Conservation (phyloP, 2,797 vertebrate species). For the Amniataba percoides region DNA sequence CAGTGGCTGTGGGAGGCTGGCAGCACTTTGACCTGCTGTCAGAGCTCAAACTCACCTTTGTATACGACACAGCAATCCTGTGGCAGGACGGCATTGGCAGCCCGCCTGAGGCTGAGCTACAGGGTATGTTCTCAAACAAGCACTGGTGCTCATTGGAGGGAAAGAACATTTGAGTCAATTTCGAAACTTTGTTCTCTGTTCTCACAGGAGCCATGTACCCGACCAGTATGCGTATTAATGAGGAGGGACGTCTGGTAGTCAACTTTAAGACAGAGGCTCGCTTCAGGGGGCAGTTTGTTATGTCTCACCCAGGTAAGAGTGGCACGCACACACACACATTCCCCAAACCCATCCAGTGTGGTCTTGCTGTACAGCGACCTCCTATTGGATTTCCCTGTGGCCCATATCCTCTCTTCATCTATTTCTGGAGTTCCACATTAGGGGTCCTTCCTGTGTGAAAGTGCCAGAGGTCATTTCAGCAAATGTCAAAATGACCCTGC, state of each 20-base stretch:
- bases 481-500: constrained; percentile 73
- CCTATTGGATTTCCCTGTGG: constrained; percentile 67
- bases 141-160: background rate
- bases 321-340: background rate
- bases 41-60: constrained; percentile 89
- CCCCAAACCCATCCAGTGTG: constrained; percentile 30
- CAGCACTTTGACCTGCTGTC: constrained; percentile 91
- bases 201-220: constrained; percentile 88
- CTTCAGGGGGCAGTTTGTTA: constrained; percentile 89
- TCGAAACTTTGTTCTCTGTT: constrained; percentile 20
- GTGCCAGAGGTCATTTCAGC: constrained; percentile 69
- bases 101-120: constrained; percentile 88
- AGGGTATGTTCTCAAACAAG: constrained; percentile 74
- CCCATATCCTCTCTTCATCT: constrained; percentile 66
- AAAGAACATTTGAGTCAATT: background rate
- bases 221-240: constrained; percentile 88
- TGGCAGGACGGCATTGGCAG: constrained; percentile 91
- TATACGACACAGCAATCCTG: constrained; percentile 89
- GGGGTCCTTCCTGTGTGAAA: constrained; percentile 73
- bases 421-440: constrained; percentile 73
- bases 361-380: constrained; percentile 58
- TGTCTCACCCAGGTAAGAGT: constrained; percentile 87
- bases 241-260: constrained; percentile 87
- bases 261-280: constrained; percentile 88
- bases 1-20: constrained; percentile 87